Conservation (phyloP, 64 coral and sea anemone species). For the Stichodactyla helianthus region DNA sequence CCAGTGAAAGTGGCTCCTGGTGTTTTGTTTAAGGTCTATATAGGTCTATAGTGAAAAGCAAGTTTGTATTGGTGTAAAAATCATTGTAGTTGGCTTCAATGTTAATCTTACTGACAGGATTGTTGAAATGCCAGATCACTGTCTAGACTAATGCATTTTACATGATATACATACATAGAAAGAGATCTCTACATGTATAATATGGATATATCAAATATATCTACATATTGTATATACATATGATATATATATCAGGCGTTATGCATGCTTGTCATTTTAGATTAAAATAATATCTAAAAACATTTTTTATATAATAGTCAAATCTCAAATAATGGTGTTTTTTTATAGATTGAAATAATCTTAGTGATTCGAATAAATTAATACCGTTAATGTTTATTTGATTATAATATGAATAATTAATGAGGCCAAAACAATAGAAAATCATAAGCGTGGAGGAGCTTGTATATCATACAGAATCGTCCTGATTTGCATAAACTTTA, state of each 20-base stretch:
- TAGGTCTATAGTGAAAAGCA: too few relatives aligned
- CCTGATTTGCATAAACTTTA: too few relatives aligned
- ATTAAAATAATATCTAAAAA: slow-evolving; percentile 11
- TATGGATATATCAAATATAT: slow-evolving; percentile 17
- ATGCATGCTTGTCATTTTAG: slow-evolving; percentile 12
- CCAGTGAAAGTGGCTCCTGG: too few relatives aligned
- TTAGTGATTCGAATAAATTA: slow-evolving; percentile 6
- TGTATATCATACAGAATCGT: too few relatives aligned
- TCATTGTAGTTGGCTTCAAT: neutral
- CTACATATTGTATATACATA: slow-evolving; percentile 10
- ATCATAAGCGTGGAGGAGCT: too few relatives aligned
- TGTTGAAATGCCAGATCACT: neutral
- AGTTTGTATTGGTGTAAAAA: neutral
- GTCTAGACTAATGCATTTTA: neutral
- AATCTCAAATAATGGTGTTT: neutral
- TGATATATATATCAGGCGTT: slow-evolving; percentile 10
- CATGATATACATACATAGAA: neutral
- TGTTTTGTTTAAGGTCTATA: too few relatives aligned
- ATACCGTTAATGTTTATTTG: neutral
- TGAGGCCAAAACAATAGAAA: too few relatives aligned
- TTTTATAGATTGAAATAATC: slow-evolving; percentile 12
- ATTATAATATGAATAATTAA: too few relatives aligned
- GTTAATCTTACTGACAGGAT: too few relatives aligned
- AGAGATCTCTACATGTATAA: slow-evolving; percentile 9
- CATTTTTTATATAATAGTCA: slow-evolving; percentile 4